Evolutionary conservation across 2,888 invertebrate genomes (phyloP), one percentile per base, ranked within the genome.

Genomic region (Lumbricus terrestris): DNA sequence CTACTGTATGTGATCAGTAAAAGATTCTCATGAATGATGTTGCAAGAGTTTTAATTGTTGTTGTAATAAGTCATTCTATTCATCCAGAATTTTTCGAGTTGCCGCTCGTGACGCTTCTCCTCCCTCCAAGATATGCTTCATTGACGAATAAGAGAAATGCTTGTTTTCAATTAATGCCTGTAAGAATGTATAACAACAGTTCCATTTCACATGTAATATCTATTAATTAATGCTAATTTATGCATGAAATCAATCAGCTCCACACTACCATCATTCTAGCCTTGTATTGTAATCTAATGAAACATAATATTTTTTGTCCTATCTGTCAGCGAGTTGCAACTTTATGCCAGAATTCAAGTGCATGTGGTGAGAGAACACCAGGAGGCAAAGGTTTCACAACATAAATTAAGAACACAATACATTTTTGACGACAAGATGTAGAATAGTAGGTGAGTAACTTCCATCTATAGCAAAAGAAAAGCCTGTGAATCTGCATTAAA

Each of bases 71-170:
- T 69, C 69, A 69, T 69, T n/a, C 69, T 69, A 69, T 69, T 69
- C 69, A 69, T 69, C 69, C 69, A 69, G 29, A 69, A 69, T 69
- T 69, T 69, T 69, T n/a, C 69, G 69, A 69, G 69, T 69, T 69
- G 69, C 69, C 29, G 69, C n/a, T 69, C 69, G 69, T 69, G 69
- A 69, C 11, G 69, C 69, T n/a, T 69, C 69, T 69, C 69, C 69
- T 69, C 69, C 69, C 69, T 69, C 69, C 69, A 69, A 69, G 69
- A 69, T 69, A 69, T 69, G 69, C 69, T 69, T 69, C 69, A 69
- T 69, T 69, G 69, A 69, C 8, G 69, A 69, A 69, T 69, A 69
- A n/a, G 69, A 16, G 69, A 69, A 69, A 69, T 69, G 69, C 69
- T 69, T 69, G n/a, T 69, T 69, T n/a, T 69, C 69, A 69, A 69